These are phyloP conservation scores for Hystrix cristata DNA, from an alignment of 2,113 vertebrate species.

Conservation along the genomic window DNA sequence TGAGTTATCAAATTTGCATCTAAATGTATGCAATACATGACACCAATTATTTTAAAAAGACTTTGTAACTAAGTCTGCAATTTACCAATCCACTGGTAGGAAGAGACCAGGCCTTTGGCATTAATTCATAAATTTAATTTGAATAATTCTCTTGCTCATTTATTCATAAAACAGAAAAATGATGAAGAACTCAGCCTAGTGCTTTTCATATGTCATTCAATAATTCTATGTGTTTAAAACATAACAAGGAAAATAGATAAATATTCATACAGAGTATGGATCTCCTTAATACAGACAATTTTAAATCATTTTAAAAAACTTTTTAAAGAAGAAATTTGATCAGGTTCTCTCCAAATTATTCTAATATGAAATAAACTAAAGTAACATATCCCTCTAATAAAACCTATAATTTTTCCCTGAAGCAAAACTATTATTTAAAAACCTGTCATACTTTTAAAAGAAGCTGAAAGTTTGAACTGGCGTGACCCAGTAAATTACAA, in stretches of 20 bases:
- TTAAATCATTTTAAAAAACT: constrained; percentile 8
- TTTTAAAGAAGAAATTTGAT: neutral
- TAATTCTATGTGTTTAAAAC: constrained; percentile 59
- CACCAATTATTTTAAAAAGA: constrained; percentile 39
- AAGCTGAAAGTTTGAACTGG: neutral
- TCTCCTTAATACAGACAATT: constrained; percentile 2
- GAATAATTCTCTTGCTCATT: constrained; percentile 78
- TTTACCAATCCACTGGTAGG: constrained; percentile 54
- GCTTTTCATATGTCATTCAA: constrained; percentile 67
- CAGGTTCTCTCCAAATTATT: neutral
- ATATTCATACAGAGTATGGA: constrained; percentile 52
- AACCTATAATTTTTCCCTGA: neutral
- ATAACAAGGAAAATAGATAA: constrained; percentile 52
- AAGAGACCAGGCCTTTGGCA: constrained; percentile 58
- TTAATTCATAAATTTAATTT: constrained; percentile 76
- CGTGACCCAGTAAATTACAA: neutral
- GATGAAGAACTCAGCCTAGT: constrained; percentile 58
- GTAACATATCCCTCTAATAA: neutral
- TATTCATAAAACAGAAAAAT: constrained; percentile 73
- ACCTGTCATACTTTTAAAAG: neutral
- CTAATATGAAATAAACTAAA: constrained; percentile 24
- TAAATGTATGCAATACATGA: neutral
- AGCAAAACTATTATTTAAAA: neutral
- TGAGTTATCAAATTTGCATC: neutral
- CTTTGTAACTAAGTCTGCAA: constrained; percentile 32